phyloP scores from a whole-genome alignment of 2,888 invertebrate genomes.

The Parnassius mnemosyne region DNA sequence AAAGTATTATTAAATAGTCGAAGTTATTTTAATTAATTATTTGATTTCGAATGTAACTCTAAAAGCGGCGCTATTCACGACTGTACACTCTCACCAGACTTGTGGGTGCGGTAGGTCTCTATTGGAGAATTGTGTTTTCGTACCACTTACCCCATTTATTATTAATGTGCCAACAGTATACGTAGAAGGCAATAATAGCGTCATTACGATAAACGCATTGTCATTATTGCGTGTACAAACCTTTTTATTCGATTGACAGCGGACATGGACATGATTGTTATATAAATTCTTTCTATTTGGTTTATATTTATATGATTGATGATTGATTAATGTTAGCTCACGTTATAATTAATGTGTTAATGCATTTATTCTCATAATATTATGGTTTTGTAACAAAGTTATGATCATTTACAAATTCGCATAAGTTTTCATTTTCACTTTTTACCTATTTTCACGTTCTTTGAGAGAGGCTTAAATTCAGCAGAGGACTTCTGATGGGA shows the following conservation, averaged over 20 bases:
- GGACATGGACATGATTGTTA: slow-evolving; percentile 38
- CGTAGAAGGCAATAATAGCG: slow-evolving; percentile 29
- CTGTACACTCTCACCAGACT: slow-evolving; percentile 34
- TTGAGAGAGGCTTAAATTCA: no score
- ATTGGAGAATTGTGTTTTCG: slow-evolving; percentile 34
- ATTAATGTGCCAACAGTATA: slow-evolving; percentile 28
- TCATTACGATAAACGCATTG: slow-evolving; percentile 40
- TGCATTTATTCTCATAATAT: background rate
- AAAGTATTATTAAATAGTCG: no score
- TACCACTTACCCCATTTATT: slow-evolving; percentile 34
- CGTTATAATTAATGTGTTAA: slow-evolving; percentile 26
- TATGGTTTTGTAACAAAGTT: slow-evolving; percentile 7
- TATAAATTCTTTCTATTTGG: slow-evolving; percentile 31
- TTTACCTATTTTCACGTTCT: no score
- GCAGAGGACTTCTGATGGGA: no score
- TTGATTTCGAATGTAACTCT: no score
- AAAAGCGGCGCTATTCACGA: slow-evolving; percentile 13
- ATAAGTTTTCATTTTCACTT: no score
- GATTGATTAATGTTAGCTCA: slow-evolving; percentile 33
- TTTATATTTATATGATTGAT: slow-evolving; percentile 34
- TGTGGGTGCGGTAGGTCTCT: slow-evolving; percentile 37
- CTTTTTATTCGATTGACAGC: slow-evolving; percentile 35
- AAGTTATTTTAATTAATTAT: no score
- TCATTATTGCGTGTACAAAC: slow-evolving; percentile 36
- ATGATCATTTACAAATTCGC: background rate